A percentile compares a stretch with the other conserved stretches of the same genome.
Conservation (phyloP, 30 jellyfish, hydroid and myxozoan genomes). For the Aurelia coerulea region DNA sequence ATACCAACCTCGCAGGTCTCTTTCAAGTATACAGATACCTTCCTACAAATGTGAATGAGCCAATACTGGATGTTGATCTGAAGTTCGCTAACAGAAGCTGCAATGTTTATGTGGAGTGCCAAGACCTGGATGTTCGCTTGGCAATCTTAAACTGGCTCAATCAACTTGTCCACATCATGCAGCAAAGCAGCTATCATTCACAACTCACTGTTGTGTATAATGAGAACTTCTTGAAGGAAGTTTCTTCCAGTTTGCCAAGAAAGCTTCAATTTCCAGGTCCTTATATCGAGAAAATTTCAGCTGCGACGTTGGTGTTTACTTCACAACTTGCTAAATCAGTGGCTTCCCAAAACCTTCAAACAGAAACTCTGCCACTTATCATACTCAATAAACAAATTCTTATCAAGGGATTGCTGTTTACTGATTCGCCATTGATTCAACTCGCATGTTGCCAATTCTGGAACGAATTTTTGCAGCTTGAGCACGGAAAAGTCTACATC, state of each 20-base stretch:
- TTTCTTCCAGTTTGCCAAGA: slow-evolving; percentile 6
- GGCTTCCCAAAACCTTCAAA: neutral
- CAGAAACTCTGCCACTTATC: slow-evolving; percentile 1
- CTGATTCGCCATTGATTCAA: slow-evolving; percentile 30
- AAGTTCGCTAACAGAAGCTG: slow-evolving; percentile 40
- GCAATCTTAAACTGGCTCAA: slow-evolving; percentile 30
- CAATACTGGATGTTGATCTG: slow-evolving; percentile 29
- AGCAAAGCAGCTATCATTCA: neutral
- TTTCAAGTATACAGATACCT: slow-evolving; percentile 7
- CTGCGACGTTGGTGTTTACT: slow-evolving; percentile 34
- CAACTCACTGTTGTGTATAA: slow-evolving; percentile 37
- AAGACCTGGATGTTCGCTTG: slow-evolving; percentile 30
- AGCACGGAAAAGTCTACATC: neutral
- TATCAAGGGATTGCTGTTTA: slow-evolving; percentile 20
- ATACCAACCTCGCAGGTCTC: slow-evolving; percentile 14
- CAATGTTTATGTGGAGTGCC: slow-evolving; percentile 31
- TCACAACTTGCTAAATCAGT: slow-evolving; percentile 16
- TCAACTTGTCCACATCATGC: slow-evolving; percentile 18
- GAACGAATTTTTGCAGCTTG: neutral
- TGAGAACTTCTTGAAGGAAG: slow-evolving; percentile 29
- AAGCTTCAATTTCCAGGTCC: neutral
- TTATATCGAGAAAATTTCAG: slow-evolving; percentile 5
- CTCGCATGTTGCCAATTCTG: slow-evolving; percentile 52
- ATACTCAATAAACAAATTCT: slow-evolving; percentile 4
- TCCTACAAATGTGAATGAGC: neutral